phyloP scores from a whole-genome alignment of 2,797 vertebrate genomes.

The Amblyopsis hoosieri region DNA sequence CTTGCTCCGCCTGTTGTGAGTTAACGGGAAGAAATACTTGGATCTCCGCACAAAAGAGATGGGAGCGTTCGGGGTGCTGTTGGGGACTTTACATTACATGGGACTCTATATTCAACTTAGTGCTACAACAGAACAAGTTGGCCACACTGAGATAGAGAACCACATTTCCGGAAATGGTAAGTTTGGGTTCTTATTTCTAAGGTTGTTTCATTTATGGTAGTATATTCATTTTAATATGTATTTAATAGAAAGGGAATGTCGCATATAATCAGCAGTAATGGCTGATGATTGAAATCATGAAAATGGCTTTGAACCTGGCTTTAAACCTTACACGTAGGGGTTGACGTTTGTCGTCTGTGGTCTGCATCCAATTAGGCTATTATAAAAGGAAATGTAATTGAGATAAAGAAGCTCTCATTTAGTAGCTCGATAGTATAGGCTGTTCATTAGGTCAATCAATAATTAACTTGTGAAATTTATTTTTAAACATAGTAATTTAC shows the following conservation, averaged over 20 bases:
- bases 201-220: not conserved
- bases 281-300: no score
- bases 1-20: conserved; percentile 76
- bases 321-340: no score
- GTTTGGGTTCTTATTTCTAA: conserved; percentile 33
- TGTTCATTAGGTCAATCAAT: conserved; percentile 1
- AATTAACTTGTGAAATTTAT: not conserved
- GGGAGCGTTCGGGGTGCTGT: conserved; percentile 85
- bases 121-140: conserved; percentile 79
- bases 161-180: conserved; percentile 87
- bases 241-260: not conserved
- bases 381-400: no score
- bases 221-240: no score
- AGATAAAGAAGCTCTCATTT: not conserved
- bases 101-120: conserved; percentile 93
- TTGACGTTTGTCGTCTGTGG: no score
- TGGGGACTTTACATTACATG: conserved; percentile 89
- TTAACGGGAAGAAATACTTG: conserved; percentile 57
- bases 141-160: conserved; percentile 82
- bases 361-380: no score
- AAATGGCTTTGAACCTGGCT: no score
- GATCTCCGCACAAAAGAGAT: conserved; percentile 68
- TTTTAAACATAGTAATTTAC: not conserved
- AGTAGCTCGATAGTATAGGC: not conserved
- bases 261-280: not conserved